Evolutionary conservation across 30 jellyfish, hydroid and myxozoan genomes (phyloP).

Genomic region (Cassiopea andromeda): DNA sequence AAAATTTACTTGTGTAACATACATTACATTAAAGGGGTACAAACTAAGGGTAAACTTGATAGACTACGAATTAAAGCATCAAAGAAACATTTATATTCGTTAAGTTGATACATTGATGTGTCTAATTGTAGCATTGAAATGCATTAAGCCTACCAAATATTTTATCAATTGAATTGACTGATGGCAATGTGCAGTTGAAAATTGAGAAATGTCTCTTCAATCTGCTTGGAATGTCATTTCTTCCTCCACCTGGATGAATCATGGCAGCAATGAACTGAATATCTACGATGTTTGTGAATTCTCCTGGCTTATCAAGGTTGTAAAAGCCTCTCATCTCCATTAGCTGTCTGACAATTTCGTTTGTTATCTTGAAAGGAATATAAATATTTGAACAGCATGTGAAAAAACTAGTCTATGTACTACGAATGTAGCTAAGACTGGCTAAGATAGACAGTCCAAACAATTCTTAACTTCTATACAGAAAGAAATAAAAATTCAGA

Average conservation of each 20-base stretch:
- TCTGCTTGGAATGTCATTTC: conserved; percentile 95
- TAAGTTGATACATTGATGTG: neutral
- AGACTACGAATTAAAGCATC: too few relatives aligned
- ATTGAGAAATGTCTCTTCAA: conserved; percentile 87
- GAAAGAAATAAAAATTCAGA: too few relatives aligned
- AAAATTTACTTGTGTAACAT: too few relatives aligned
- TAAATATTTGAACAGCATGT: too few relatives aligned
- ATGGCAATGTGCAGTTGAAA: conserved; percentile 94
- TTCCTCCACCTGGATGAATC: conserved; percentile 99
- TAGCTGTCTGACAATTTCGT: conserved; percentile 90
- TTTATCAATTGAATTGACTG: conserved; percentile 90
- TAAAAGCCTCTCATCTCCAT: conserved; percentile 93
- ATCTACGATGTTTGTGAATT: conserved; percentile 89
- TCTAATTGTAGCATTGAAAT: neutral
- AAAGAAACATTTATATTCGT: too few relatives aligned
- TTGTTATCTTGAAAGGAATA: conserved; percentile 68
- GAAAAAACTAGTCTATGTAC: too few relatives aligned
- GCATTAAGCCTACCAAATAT: conserved; percentile 70
- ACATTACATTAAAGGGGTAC: too few relatives aligned
- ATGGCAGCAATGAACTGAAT: conserved; percentile 94
- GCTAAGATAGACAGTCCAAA: too few relatives aligned
- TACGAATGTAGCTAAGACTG: too few relatives aligned
- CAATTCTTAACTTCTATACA: too few relatives aligned
- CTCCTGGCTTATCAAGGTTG: conserved; percentile 96
- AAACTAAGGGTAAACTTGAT: too few relatives aligned